Conservation (phyloP, 2,888 invertebrate species). For the Lasioglossum calceatum region DNA sequence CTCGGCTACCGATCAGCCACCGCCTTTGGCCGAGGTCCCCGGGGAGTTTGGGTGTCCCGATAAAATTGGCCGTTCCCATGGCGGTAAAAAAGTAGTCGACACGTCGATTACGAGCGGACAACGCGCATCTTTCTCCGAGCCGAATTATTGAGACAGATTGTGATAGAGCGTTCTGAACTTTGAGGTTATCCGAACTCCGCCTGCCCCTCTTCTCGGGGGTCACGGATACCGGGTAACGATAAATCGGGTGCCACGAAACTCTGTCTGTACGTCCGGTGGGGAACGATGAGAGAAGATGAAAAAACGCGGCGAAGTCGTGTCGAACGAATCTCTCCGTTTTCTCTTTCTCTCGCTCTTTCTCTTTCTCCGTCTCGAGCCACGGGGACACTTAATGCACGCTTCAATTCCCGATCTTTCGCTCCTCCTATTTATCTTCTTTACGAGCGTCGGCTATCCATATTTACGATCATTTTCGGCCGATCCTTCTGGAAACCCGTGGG, state of each 20-base stretch:
- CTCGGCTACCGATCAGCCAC: not conserved
- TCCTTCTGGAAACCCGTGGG: conserved; percentile 49
- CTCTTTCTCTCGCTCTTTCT: not conserved
- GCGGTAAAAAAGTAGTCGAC: conserved; percentile 12
- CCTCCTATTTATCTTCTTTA: conserved; percentile 68
- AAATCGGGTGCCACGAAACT: conserved; percentile 60
- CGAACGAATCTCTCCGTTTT: not conserved
- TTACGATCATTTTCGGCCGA: conserved; percentile 63
- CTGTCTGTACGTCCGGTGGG: conserved; percentile 6
- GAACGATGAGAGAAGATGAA: conserved; percentile 16
- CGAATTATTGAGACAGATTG: conserved; percentile 78
- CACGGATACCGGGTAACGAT: conserved; percentile 70
- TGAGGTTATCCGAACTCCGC: conserved; percentile 75
- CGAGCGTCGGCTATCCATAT: conserved; percentile 61
- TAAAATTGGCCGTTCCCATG: not conserved
- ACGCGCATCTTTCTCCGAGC: conserved; percentile 29
- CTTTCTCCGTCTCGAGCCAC: not conserved
- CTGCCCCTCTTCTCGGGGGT: conserved; percentile 44
- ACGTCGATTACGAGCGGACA: conserved; percentile 25
- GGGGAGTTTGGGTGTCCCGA: not conserved
- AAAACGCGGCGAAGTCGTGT: conserved; percentile 24
- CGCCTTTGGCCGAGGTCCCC: not conserved
- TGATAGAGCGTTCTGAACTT: conserved; percentile 74
- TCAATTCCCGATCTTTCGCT: conserved; percentile 61
- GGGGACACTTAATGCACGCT: conserved; percentile 62